phyloP scores from a whole-genome alignment of 2,888 invertebrate species.

The Tipula vernalis region DNA sequence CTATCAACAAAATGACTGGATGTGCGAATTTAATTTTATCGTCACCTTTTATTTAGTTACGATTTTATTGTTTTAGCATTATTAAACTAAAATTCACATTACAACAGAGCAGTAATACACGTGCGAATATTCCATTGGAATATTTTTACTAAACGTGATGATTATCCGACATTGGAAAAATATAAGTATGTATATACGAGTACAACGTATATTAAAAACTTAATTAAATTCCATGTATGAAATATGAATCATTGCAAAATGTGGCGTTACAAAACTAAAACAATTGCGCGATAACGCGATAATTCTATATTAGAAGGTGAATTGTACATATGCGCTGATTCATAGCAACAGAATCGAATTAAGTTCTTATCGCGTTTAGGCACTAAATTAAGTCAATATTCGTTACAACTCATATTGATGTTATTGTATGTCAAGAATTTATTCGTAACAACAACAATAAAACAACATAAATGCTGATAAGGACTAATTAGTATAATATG shows the following conservation, averaged over 20 bases:
- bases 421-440: neutral
- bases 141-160: neutral
- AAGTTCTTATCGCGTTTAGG: neutral
- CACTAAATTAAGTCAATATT: neutral
- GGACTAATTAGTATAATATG: neutral
- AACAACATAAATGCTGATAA: neutral
- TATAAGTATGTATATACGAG: neutral
- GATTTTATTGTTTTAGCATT: neutral
- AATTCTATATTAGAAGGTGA: neutral
- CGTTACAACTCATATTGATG: neutral
- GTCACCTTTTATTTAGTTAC: neutral
- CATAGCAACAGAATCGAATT: neutral
- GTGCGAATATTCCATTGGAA: neutral
- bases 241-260: neutral
- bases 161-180: neutral
- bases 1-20: neutral
- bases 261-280: neutral
- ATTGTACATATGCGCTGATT: neutral
- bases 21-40: neutral
- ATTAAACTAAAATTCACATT: neutral
- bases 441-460: neutral
- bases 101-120: neutral
- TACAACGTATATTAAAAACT: no score
- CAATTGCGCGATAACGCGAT: neutral
- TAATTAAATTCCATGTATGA: neutral